Evolutionary conservation across 2,888 invertebrate species (phyloP).

Genomic region (Eupithecia exiguata): DNA sequence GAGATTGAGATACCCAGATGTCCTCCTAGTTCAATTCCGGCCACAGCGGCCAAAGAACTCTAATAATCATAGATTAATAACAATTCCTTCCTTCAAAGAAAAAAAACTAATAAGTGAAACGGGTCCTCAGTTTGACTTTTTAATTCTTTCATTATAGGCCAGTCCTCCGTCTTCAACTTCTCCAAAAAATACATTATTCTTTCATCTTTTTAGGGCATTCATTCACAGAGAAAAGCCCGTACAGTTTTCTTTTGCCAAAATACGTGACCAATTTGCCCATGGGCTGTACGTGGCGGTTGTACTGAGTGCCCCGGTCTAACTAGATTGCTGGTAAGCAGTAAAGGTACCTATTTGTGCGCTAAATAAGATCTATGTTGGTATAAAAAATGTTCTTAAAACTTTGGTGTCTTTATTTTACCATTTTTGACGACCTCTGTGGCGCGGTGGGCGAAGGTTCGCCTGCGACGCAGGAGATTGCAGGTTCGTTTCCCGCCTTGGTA

Average conservation of each 20-base stretch:
- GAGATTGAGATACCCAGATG: too few species aligned
- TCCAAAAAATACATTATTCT: background rate
- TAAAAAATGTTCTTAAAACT: background rate
- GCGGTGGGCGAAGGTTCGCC: too few species aligned
- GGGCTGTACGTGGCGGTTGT: conserved; percentile 6
- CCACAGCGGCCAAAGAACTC: too few species aligned
- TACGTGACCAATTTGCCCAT: conserved; percentile 21
- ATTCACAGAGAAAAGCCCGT: conserved; percentile 12
- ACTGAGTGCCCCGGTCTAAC: conserved; percentile 1
- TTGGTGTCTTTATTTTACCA: background rate
- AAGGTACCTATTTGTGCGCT: background rate
- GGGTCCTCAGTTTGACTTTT: too few species aligned
- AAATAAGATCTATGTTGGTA: background rate
- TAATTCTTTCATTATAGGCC: background rate
- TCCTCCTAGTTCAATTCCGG: too few species aligned
- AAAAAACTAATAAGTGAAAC: background rate
- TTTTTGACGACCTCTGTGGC: too few species aligned
- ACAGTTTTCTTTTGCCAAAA: conserved; percentile 26
- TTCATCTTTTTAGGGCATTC: conserved; percentile 10
- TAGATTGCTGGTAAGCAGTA: conserved; percentile 6
- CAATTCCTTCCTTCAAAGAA: background rate
- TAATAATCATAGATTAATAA: too few species aligned
- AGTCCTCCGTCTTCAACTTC: background rate
- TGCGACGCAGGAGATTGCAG: too few species aligned
- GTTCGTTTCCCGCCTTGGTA: too few species aligned